Conservation (phyloP, 1,140 invertebrate species). For the Latrodectus geometricus region DNA sequence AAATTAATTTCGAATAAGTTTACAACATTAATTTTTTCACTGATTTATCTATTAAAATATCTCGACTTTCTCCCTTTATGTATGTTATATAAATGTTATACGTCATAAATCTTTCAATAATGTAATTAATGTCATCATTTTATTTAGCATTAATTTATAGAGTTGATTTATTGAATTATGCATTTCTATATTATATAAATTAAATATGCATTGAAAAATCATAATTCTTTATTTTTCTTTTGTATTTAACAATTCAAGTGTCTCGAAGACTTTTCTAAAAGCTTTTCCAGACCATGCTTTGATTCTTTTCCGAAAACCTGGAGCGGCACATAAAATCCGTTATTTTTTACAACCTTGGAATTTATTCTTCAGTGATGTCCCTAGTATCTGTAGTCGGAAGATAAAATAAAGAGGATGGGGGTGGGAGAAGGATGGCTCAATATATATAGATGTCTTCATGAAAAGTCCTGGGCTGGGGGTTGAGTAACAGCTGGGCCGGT, state of each 20-base stretch:
- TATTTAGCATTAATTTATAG: background rate
- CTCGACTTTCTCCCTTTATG: too few relatives aligned
- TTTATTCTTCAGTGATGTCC: slow-evolving; percentile 56
- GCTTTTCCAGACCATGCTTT: background rate
- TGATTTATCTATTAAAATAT: too few relatives aligned
- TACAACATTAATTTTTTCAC: too few relatives aligned
- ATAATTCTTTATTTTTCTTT: background rate
- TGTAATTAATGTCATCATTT: background rate
- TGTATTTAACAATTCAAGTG: background rate
- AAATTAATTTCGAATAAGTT: too few relatives aligned
- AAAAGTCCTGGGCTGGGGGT: slow-evolving; percentile 27
- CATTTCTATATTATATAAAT: background rate
- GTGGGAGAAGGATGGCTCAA: slow-evolving; percentile 17
- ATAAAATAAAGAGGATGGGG: slow-evolving; percentile 58
- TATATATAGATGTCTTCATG: slow-evolving; percentile 58
- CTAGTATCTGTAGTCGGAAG: slow-evolving; percentile 56
- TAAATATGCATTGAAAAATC: background rate
- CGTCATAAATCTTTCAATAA: background rate
- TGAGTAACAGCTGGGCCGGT: slow-evolving; percentile 42
- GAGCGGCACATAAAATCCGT: slow-evolving; percentile 53
- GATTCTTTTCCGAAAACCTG: slow-evolving; percentile 46
- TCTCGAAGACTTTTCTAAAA: background rate
- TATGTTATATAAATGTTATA: too few relatives aligned
- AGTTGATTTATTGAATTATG: background rate
- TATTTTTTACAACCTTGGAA: slow-evolving; percentile 61